Base-by-base conservation (phyloP, 2,888 invertebrate species). In the Andrena bucephala region DNA sequence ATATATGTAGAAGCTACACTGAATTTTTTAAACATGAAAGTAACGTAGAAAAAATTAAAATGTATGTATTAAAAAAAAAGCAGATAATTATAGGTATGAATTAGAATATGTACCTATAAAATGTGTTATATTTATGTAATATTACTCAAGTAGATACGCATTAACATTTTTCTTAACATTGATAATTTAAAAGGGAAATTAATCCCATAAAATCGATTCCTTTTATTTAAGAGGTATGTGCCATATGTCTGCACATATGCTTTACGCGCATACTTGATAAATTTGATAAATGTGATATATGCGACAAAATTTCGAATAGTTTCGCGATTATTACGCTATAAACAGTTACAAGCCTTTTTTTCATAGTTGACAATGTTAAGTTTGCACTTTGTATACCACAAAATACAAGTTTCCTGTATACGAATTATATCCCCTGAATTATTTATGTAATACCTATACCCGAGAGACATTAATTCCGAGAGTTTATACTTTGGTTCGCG, bases 151-250 rank as follows among this genome's bases (percentile, higher is more conserved):
- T 57, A 27, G 8, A 24, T 57, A 24, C 54, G 24, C 10, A 8
- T 20, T 6, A 52, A 52, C 7, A n/a, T 8, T 20, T 52, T 20
- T 8, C 52, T 27, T 7, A 16, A n/a, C 8, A 60, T 36, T 16
- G 13, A 5, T 20, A 50, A 50, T 24, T 16, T 33, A 31, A 8
- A 24, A 3, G 0, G 10, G 6, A 57, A 72, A n/a, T 50, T n/a
- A 16, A 57, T 62, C 62, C 68, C 5, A 48, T 33, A 69, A 50
- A 72, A 59, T 59, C 68, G 60, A 71, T 60, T 78, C 52, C 63
- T 59, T 52, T 72, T 36, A 52, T 31, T 48, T 52, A n/a, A 10
- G 50, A 71, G 13, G 31, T 29, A 16, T 31, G 13, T 42, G 59
- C 8, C 72, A 60, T 60, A 29, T 60, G 66, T 42, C n/a, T 33